Evolutionary conservation across 2,888 invertebrate genomes (phyloP), one percentile per base, ranked within the genome.

Genomic region (Tetropium fuscum): DNA sequence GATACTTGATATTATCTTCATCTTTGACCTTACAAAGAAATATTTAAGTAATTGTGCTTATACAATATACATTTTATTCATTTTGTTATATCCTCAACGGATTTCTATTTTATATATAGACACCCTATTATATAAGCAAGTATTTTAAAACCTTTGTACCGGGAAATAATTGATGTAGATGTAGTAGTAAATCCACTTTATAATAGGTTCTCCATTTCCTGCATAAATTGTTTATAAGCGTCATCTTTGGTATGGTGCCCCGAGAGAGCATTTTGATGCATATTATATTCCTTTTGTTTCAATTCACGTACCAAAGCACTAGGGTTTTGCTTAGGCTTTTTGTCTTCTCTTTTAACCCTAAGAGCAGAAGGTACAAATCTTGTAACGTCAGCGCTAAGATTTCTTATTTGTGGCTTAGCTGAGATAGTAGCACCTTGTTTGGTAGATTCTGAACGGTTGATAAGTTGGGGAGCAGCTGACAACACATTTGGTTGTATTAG

Each of bases 201-300:
- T 78, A 98, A 85, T 19, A 98, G 84, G 45, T 93, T 95, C 78
- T 97, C 92, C 95, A 99, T 97, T 84, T 99, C 98, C 80, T 92
- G 92, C 97, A 99, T 98, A 80, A 99, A 99, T 81, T 96, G 95
- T 85, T 96, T 92, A 76, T 99, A 99, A 7, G 98, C 98, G 78
- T 98, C 98, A 78, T 98, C 98, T 80, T 98, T 98, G 57, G 93
- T 96, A 58, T 80, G 80, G 58, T 80, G 80, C 57, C 84, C 84
- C 1, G 83, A 83, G 13, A 70, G 56, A 13, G 63, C 60, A 34
- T 74, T 76, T 18, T 78, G 76, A 60, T 80, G 79, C 54, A 77
- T 68, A 55, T 73, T 67, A 58, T 78, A 74, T 34, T 85, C 86
- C 1, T 84, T 83, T 32, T 85, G 84, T 61, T 87, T 83, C 10